Percentiles rank a stretch among this genome's conserved stretches.
Conservation (phyloP, 2,797 vertebrate species). For the Takifugu ocellatus region DNA sequence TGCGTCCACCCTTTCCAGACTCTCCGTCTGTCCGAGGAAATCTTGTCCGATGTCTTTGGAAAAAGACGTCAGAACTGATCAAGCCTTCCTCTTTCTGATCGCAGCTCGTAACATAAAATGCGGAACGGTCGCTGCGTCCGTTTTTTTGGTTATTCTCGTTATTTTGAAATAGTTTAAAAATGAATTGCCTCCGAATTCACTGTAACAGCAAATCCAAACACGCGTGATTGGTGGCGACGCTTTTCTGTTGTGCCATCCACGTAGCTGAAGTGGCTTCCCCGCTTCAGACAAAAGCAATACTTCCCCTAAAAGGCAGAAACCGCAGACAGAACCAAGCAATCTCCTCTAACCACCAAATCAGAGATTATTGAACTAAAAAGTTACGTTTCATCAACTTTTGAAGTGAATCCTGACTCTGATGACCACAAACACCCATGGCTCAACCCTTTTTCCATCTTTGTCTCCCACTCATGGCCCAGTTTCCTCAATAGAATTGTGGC, state of each 20-base stretch:
- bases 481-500: slow-evolving; percentile 31
- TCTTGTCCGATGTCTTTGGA: slow-evolving; percentile 5
- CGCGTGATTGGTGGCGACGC: no score
- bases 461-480: no score
- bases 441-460: slow-evolving; percentile 19
- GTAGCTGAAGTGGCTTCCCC: no score
- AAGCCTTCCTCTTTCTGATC: slow-evolving; percentile 2
- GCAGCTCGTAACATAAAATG: background rate
- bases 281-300: no score
- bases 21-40: slow-evolving; percentile 19
- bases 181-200: no score
- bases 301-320: no score
- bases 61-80: slow-evolving; percentile 3
- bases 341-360: no score
- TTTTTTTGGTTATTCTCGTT: slow-evolving; percentile 8
- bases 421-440: slow-evolving; percentile 39
- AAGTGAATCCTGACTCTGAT: slow-evolving; percentile 3
- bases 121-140: background rate
- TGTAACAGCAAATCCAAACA: no score
- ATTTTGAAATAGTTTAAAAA: slow-evolving; percentile 4
- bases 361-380: no score
- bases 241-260: no score
- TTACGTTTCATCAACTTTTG: no score
- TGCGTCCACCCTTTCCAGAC: slow-evolving; percentile 24
- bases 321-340: no score